Base-by-base conservation (phyloP, 2,888 invertebrate species). In the Limnephilus marmoratus region DNA sequence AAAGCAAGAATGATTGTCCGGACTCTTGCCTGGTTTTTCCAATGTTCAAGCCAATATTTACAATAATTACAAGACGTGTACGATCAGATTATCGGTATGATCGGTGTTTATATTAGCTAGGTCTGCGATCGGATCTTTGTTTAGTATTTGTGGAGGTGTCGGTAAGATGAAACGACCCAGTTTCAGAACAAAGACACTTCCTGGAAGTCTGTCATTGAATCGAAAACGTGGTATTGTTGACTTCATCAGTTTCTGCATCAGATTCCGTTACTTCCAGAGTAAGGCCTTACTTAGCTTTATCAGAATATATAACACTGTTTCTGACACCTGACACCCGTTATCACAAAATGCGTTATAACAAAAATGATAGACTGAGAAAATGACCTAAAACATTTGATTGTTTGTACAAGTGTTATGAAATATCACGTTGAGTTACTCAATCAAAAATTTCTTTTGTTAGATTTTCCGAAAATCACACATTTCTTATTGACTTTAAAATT, bases 181-280 rank as follows among this genome's bases (percentile, higher is more conserved):
- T 86, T 86, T 29, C n/a, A 45, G 29, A 86, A 86, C 86, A 45
- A 86, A 45, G 86, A 49, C 45, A 49, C 86, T 86, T 86, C 86
- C 86, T 45, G 86, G 86, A 86, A 86, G 86, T 86, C 86, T 29
- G 86, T 29, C 86, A n/a, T 68, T 34, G 86, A 86, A 86, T 86
- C 24, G 1, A 68, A 68, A n/a, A 68, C 68, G 68, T 68, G 68
- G 86, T 86, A 86, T 45, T 86, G 24, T 68, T 68, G 13, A 15
- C 18, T 83, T 83, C 31, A 37, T 83, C 31, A 18, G 24, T 83
- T 82, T 83, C 83, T 37, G 83, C 34, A 83, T 31, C 34, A 83
- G 83, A 37, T 83, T 37, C 37, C 83, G 83, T 83, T 83, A 83
- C 37, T 83, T 83, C 24, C 5, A 3, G 37, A 37, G 18, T 15